Conservation (phyloP, 2,113 vertebrate genomes). For the Corvus cornix region DNA sequence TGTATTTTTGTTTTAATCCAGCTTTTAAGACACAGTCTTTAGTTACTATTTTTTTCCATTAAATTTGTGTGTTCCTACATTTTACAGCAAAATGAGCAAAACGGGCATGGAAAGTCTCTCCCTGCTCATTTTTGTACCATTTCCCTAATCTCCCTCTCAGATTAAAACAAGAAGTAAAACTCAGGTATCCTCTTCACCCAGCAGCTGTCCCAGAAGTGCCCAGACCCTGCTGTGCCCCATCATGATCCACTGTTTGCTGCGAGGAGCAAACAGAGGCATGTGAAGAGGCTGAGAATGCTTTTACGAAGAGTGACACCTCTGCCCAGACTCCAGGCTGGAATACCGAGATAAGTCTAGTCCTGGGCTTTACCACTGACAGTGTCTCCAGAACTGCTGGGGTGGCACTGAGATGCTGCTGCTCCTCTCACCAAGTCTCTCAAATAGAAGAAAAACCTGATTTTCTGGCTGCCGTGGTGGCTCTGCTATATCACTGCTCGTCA, state of each 20-base stretch:
- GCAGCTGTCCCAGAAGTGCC: background rate
- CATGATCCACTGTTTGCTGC: background rate
- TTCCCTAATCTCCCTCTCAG: background rate
- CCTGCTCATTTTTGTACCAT: background rate
- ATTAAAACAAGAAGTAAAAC: background rate
- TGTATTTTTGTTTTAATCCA: background rate
- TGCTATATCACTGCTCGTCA: background rate
- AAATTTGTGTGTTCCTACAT: background rate
- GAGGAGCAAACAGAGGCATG: background rate
- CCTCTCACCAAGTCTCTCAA: background rate
- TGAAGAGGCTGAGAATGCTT: background rate
- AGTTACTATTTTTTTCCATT: background rate
- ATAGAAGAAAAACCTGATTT: background rate
- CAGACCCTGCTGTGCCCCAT: background rate
- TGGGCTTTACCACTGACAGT: background rate
- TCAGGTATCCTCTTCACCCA: too few relatives aligned
- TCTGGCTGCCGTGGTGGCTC: background rate
- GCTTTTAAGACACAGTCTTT: background rate
- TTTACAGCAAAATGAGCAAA: background rate
- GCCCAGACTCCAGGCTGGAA: background rate
- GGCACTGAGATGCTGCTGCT: background rate
- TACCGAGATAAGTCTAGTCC: too few relatives aligned
- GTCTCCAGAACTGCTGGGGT: background rate
- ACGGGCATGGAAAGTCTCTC: rapidly evolving
- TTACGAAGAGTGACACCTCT: background rate